Evolutionary conservation across 2,888 invertebrate genomes (phyloP).

Genomic region (Agrochola lota): DNA sequence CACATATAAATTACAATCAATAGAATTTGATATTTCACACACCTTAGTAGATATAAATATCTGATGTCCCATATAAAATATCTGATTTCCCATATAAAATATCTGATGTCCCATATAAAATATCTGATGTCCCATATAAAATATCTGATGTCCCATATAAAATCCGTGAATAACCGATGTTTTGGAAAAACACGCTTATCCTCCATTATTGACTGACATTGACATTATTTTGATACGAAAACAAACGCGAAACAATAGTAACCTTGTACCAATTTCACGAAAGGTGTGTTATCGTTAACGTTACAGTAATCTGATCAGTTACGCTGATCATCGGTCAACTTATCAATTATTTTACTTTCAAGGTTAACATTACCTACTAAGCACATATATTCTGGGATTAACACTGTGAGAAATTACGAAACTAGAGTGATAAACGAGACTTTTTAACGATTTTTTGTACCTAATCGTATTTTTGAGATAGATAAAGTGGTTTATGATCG

Average conservation of each 20-base stretch:
- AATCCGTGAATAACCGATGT: not conserved
- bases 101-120: not conserved
- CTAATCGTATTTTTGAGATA: slow-evolving; percentile 16
- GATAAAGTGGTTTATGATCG: slow-evolving; percentile 34
- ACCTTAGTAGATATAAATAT: not conserved
- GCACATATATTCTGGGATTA: slow-evolving; percentile 35
- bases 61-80: not conserved
- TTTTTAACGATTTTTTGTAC: slow-evolving; percentile 16
- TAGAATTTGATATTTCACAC: not conserved
- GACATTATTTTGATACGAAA: slow-evolving; percentile 80
- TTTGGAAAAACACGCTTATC: not conserved
- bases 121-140: not conserved
- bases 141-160: not conserved
- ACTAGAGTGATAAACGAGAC: slow-evolving; percentile 42
- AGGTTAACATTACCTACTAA: slow-evolving; percentile 63
- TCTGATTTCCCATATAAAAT: too few species aligned
- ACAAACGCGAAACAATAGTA: slow-evolving; percentile 74
- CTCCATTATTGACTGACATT: slow-evolving; percentile 71
- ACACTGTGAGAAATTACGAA: slow-evolving; percentile 53
- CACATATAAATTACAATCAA: not conserved
- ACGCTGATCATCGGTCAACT: slow-evolving; percentile 68
- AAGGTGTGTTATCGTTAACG: slow-evolving; percentile 78
- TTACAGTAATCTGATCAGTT: slow-evolving; percentile 67
- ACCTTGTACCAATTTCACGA: slow-evolving; percentile 81
- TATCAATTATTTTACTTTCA: slow-evolving; percentile 69